Conservation (phyloP, 2,888 invertebrate species). For the Hirtodrosophila cameraria region DNA sequence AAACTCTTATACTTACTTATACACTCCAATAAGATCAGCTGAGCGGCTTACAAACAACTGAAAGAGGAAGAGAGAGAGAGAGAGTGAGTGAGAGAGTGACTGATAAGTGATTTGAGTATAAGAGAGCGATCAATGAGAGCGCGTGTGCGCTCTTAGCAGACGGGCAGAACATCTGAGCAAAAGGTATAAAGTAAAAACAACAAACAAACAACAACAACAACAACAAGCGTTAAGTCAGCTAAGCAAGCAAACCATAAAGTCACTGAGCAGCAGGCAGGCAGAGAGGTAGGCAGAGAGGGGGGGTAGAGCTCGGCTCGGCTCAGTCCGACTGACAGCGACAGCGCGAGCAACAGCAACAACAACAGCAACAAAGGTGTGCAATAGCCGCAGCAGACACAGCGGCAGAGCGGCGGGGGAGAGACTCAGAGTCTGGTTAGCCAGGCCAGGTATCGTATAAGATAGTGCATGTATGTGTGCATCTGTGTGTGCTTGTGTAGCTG, state of each 20-base stretch:
- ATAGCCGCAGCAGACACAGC: slow-evolving; percentile 15
- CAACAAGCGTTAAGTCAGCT: slow-evolving; percentile 49
- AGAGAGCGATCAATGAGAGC: slow-evolving; percentile 40
- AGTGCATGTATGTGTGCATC: neutral
- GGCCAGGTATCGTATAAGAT: slow-evolving; percentile 26
- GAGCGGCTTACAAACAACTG: slow-evolving; percentile 35
- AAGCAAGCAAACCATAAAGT: slow-evolving; percentile 58
- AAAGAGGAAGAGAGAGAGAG: slow-evolving; percentile 22
- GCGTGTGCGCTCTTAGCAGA: slow-evolving; percentile 7
- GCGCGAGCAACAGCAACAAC: too few relatives aligned
- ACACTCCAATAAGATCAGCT: slow-evolving; percentile 72
- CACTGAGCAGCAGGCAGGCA: slow-evolving; percentile 44
- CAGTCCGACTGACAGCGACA: slow-evolving; percentile 28
- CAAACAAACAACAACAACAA: slow-evolving; percentile 29
- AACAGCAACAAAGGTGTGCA: too few relatives aligned
- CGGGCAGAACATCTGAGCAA: slow-evolving; percentile 36
- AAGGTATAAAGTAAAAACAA: slow-evolving; percentile 52
- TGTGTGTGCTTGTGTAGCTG: slow-evolving; percentile 3
- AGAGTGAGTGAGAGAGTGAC: slow-evolving; percentile 10
- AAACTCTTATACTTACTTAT: slow-evolving; percentile 52
- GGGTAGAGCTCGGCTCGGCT: slow-evolving; percentile 11
- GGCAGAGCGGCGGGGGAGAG: slow-evolving; percentile 33
- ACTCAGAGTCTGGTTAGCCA: slow-evolving; percentile 55
- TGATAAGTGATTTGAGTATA: slow-evolving; percentile 33
- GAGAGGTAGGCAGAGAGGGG: slow-evolving; percentile 2